Evolutionary conservation across 2,113 vertebrate species (phyloP).

Genomic region (Bufo bufo): DNA sequence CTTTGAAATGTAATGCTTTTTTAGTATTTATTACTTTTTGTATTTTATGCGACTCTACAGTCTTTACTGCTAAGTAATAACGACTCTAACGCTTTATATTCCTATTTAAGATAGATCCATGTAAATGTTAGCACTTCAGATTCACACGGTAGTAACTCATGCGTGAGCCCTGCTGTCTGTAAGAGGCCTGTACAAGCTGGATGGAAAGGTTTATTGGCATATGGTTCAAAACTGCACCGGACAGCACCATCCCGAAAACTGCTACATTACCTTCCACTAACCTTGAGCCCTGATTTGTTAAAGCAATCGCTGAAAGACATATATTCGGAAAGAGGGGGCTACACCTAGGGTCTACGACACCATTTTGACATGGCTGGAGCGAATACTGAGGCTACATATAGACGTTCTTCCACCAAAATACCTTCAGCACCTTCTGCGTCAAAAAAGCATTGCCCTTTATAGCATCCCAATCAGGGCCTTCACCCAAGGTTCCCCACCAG

Average conservation of each 20-base stretch:
- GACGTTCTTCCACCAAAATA: neutral
- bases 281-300: neutral
- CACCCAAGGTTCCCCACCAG: neutral
- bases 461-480: neutral
- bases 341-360: too few relatives aligned
- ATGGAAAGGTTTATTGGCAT: neutral
- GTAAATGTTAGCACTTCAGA: neutral
- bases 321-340: neutral
- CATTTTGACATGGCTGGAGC: neutral
- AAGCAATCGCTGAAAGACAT: neutral
- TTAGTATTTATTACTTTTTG: neutral
- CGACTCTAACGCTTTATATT: neutral
- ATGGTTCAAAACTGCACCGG: neutral
- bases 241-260: neutral
- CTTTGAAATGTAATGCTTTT: neutral
- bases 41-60: neutral
- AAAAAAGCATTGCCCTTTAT: neutral
- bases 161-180: neutral
- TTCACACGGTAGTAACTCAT: neutral
- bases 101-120: neutral
- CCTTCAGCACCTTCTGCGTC: neutral
- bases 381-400: neutral
- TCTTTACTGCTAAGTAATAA: neutral
- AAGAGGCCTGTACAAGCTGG: neutral
- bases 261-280: neutral